A percentile compares a stretch with the other conserved stretches of the same genome.
Conservation (phyloP, 2,113 vertebrate species). For the Ranitomeya variabilis region DNA sequence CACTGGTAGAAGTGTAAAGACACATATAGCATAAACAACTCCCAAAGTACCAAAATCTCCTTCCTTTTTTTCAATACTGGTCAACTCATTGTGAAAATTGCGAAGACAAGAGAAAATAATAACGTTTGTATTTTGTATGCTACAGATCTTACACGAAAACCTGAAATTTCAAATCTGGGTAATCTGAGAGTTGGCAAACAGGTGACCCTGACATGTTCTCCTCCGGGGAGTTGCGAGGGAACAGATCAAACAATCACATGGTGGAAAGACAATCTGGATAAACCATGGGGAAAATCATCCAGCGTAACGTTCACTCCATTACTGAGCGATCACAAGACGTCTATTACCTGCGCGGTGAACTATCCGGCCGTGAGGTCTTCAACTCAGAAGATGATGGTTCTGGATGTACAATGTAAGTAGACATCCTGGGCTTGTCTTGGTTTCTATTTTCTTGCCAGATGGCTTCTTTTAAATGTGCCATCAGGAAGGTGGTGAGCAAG, state of each 20-base stretch:
- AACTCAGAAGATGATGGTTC: not conserved
- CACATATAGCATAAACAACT: too few relatives aligned
- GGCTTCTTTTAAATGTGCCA: too few relatives aligned
- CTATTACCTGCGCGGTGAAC: constrained; percentile 12
- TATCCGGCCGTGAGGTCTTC: not conserved
- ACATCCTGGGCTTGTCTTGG: too few relatives aligned
- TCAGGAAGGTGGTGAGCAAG: too few relatives aligned
- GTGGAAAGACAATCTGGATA: not conserved
- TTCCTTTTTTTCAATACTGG: too few relatives aligned
- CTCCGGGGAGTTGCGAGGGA: not conserved
- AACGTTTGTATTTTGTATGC: not conserved
- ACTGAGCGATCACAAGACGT: not conserved
- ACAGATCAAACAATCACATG: not conserved
- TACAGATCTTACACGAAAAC: constrained; percentile 18
- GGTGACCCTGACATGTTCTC: constrained; percentile 10
- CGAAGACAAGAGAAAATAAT: too few relatives aligned
- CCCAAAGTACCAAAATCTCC: too few relatives aligned
- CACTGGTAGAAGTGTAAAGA: too few relatives aligned
- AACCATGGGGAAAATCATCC: not conserved
- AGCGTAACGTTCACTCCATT: not conserved
- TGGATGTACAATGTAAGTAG: constrained; percentile 6
- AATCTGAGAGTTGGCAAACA: not conserved
- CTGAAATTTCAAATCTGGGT: not conserved
- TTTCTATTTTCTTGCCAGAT: too few relatives aligned
- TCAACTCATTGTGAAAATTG: too few relatives aligned